Percentiles rank a stretch among this genome's conserved stretches.
phyloP scores from a whole-genome alignment of 2,888 invertebrate species.

The Yponomeuta sedellus region DNA sequence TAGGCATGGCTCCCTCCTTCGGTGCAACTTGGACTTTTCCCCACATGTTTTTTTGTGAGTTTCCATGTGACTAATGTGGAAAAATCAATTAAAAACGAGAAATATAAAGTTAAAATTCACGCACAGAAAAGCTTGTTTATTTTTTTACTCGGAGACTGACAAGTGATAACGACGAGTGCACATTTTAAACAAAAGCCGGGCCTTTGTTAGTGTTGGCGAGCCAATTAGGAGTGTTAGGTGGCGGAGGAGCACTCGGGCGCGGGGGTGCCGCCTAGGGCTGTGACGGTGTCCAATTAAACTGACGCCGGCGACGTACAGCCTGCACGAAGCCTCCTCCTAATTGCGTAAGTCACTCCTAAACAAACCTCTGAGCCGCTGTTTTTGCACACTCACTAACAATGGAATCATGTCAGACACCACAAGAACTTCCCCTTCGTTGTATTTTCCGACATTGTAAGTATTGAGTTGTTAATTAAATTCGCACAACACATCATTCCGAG shows the following conservation, averaged over 20 bases:
- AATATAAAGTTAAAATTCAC: too few species aligned
- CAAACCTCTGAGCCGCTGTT: conserved; percentile 53
- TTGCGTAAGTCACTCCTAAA: conserved; percentile 70
- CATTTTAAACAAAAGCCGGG: conserved; percentile 24
- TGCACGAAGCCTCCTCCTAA: conserved; percentile 51
- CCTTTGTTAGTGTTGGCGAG: conserved; percentile 54
- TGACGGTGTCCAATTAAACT: conserved; percentile 65
- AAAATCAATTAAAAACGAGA: too few species aligned
- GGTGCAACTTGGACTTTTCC: too few species aligned
- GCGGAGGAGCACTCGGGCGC: conserved; percentile 27
- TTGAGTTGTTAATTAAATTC: conserved; percentile 75
- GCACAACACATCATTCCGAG: conserved; percentile 48
- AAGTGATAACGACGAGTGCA: conserved; percentile 53
- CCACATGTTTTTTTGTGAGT: too few species aligned
- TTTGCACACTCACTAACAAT: conserved; percentile 66
- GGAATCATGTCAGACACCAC: conserved; percentile 65
- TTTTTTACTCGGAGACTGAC: conserved; percentile 17
- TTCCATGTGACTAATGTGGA: too few species aligned
- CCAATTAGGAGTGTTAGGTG: conserved; percentile 69
- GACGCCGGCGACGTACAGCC: conserved; percentile 38
- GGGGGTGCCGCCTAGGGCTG: conserved; percentile 31
- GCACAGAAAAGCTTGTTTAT: too few species aligned
- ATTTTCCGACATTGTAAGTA: conserved; percentile 46
- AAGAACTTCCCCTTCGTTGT: conserved; percentile 59
- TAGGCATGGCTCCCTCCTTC: too few species aligned